Conservation (phyloP, 2,888 invertebrate genomes). For the Agelastica alni region DNA sequence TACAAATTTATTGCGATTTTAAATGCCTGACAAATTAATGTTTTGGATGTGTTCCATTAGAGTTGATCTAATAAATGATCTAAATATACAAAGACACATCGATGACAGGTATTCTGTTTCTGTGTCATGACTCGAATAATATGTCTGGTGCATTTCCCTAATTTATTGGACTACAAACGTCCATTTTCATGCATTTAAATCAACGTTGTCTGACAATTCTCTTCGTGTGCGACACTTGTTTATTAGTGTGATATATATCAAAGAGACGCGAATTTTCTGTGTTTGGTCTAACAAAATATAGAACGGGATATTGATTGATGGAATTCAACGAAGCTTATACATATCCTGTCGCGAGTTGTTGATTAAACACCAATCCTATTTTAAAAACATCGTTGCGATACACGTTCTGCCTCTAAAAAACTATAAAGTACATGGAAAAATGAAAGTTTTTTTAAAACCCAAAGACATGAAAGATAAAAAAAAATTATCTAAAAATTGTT, state of each 20-base stretch:
- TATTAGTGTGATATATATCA: constrained; percentile 5
- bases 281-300: no score
- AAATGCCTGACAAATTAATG: background rate
- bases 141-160: constrained; percentile 4
- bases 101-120: background rate
- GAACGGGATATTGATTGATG: no score
- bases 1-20: no score
- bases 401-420: no score
- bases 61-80: background rate
- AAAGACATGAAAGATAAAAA: no score
- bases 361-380: no score
- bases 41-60: background rate
- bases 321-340: no score
- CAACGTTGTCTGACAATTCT: constrained; percentile 5
- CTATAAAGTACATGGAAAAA: no score
- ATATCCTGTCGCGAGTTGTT: no score
- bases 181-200: constrained; percentile 12
- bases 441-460: no score
- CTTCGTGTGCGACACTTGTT: constrained; percentile 9
- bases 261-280: constrained; percentile 1
- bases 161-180: constrained; percentile 11
- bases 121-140: constrained; percentile 7
- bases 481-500: no score
- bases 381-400: no score
- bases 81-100: background rate